Conservation (phyloP, 2,113 vertebrate genomes). For the Campylomormyrus numenius region DNA sequence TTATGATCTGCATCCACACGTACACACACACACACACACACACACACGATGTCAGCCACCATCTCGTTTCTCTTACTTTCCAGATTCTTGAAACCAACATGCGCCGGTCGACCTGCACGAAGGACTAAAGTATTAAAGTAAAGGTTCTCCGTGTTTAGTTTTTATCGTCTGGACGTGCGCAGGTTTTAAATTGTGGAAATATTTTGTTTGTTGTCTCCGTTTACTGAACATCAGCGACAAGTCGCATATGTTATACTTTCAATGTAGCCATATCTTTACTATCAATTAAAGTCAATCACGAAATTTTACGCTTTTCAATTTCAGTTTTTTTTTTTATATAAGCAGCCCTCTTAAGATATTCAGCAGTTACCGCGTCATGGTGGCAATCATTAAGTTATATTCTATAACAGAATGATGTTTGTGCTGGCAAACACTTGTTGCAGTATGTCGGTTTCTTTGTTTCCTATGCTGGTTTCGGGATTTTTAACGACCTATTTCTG, state of each 20-base stretch:
- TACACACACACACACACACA: neutral
- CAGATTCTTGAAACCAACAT: conserved; percentile 31
- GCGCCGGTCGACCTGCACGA: conserved; percentile 19
- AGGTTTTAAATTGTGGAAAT: neutral
- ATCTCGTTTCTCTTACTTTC: conserved; percentile 31
- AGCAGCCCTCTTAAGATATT: neutral
- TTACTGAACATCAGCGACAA: neutral
- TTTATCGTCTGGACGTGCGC: neutral
- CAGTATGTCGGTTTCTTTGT: neutral
- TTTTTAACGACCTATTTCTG: neutral
- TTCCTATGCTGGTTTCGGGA: neutral
- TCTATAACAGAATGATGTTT: neutral
- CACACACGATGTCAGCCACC: conserved; percentile 35
- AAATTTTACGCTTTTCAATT: neutral
- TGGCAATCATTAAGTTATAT: neutral
- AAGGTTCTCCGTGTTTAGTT: neutral
- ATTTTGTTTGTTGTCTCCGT: neutral
- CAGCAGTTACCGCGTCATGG: neutral
- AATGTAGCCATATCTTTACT: neutral
- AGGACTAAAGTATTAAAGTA: conserved; percentile 20
- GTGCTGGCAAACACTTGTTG: neutral
- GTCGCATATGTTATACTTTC: neutral
- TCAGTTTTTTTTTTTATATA: neutral
- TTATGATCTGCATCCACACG: neutral
- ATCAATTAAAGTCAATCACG: neutral